Conservation (phyloP, 2,797 vertebrate genomes). For the Salmo trutta region DNA sequence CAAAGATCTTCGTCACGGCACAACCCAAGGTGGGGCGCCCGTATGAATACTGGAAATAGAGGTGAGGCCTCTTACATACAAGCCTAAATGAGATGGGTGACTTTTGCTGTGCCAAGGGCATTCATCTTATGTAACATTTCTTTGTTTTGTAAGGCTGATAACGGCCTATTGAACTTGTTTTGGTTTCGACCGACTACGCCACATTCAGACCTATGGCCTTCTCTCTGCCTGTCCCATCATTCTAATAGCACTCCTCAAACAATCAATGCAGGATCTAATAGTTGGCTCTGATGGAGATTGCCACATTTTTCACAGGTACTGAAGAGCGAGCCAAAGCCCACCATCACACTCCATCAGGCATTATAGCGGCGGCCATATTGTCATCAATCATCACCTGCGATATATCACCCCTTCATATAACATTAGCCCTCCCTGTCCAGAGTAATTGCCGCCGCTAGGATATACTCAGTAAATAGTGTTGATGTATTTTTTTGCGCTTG, state of each 20-base stretch:
- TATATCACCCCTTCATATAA: neutral
- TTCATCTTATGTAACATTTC: neutral
- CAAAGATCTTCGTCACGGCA: too few relatives aligned
- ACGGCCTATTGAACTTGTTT: neutral
- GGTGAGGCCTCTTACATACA: neutral
- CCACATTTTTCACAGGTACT: slow-evolving; percentile 18
- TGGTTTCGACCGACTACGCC: neutral
- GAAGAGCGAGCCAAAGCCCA: neutral
- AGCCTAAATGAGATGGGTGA: too few relatives aligned
- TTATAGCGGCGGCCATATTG: slow-evolving; percentile 1
- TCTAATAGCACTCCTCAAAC: slow-evolving; percentile 17
- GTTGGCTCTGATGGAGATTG: slow-evolving; percentile 10
- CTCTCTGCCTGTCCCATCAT: slow-evolving; percentile 9
- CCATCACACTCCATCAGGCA: neutral
- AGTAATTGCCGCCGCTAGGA: slow-evolving; percentile 18
- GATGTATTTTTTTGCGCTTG: slow-evolving; percentile 15
- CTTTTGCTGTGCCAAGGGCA: neutral
- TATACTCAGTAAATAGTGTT: slow-evolving; percentile 13
- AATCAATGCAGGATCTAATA: slow-evolving; percentile 21
- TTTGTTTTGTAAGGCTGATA: neutral
- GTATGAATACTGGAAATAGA: neutral
- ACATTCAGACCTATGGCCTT: neutral
- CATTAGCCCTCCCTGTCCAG: neutral
- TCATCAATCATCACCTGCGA: slow-evolving; percentile 29
- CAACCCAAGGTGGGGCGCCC: too few relatives aligned